phyloP scores from a whole-genome alignment of 2,888 invertebrate genomes.

The Iselma pallidipennis region DNA sequence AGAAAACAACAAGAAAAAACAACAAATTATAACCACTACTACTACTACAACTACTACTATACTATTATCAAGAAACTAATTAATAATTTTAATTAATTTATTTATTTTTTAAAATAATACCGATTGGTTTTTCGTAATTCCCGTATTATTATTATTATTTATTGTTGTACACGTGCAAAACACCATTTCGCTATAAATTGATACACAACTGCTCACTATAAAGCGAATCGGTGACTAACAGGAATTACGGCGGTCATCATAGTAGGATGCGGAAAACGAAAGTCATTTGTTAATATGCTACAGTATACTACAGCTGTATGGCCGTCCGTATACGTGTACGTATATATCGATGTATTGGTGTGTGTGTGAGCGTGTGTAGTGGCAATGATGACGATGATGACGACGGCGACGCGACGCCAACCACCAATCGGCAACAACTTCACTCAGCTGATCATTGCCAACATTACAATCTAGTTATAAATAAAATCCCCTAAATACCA shows the following conservation, averaged over 20 bases:
- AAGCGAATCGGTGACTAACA: conserved; percentile 45
- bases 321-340: too few species aligned
- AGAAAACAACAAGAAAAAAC: too few species aligned
- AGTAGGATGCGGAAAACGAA: conserved; percentile 22
- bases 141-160: too few species aligned
- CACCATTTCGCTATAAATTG: conserved; percentile 28
- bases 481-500: conserved; percentile 19
- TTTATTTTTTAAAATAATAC: too few species aligned
- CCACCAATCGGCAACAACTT: not conserved
- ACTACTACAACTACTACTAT: too few species aligned
- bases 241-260: conserved; percentile 14
- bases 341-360: too few species aligned
- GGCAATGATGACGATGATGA: conserved; percentile 22
- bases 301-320: conserved; percentile 9
- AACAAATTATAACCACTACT: too few species aligned
- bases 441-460: conserved; percentile 40
- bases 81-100: too few species aligned
- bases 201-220: conserved; percentile 33
- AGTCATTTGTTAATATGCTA: conserved; percentile 25
- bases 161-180: conserved; percentile 33
- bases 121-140: too few species aligned
- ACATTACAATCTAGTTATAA: conserved; percentile 12
- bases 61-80: too few species aligned
- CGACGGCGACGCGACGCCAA: conserved; percentile 25
- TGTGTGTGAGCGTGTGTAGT: too few species aligned